Base-by-base conservation (phyloP, 2,113 vertebrate genomes). In the Trichechus manatus region DNA sequence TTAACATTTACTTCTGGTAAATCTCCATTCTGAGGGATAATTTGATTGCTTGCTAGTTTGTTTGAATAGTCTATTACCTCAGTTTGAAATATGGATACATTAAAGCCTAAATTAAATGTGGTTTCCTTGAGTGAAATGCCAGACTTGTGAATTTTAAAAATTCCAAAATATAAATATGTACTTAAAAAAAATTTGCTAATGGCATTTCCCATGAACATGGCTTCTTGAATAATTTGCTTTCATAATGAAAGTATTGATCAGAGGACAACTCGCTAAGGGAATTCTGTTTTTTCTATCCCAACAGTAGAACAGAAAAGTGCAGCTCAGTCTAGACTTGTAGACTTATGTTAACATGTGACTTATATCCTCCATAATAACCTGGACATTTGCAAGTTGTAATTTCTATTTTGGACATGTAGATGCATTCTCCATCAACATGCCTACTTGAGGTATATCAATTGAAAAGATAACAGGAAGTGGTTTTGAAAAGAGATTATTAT, bases 191-290 rank as follows among this genome's bases (percentile, higher is more conserved):
- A 85, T 92, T 85, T 95, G 81, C 72, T 96, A 91, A 88, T 85
- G 66, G 56, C 78, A 66, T 33, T 87, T 97, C 25, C 53, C 3
- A 79, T 77, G 72, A 96, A 39, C 42, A 87, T 87, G 39, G 0
- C 42, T 95, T 93, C 84, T 88, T 87, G 33, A 96, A 89, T 93
- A 91, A 93, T 92, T 89, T 96, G 63, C n/a, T 97, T 97, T 91
- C 64, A 87, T 63, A 93, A 79, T 27, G 39, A 74, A 93, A 83
- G 31, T 50, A 5, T 68, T 95, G 90, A 90, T 53, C 87, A 79
- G 61, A 93, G 7, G 23, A 84, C 19, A 75, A 81, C 50, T 87
- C 44, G 81, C 75, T 83, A 56, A 92, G 77, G 36, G 87, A 74
- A 93, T 95, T 94, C 23, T 22, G 11, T 74, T 90, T 92, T 80